Percentiles rank a stretch among this genome's conserved stretches.
These are phyloP conservation scores for Diplosoma virens DNA, from an alignment of 23 tunicate genomes.

Conservation along the genomic window DNA sequence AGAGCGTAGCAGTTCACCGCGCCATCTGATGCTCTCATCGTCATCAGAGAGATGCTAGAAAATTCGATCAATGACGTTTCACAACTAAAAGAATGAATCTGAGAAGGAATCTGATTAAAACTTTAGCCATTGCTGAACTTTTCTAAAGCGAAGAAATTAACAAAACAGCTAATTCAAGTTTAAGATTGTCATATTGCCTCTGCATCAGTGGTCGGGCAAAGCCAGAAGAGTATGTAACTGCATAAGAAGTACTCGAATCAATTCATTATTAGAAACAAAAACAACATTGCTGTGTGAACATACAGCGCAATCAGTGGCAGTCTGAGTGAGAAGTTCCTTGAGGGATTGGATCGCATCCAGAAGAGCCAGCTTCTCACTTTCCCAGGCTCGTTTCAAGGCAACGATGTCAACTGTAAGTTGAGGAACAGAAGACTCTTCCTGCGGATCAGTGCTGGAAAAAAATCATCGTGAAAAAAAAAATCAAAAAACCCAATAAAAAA, in stretches of 20 bases:
- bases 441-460: constrained; percentile 6
- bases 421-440: background rate
- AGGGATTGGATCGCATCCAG: constrained; percentile 80
- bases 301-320: constrained; percentile 71
- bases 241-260: no score
- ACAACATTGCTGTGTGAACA: no score
- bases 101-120: no score
- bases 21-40: constrained; percentile 36
- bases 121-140: no score
- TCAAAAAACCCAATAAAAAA: background rate
- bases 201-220: no score
- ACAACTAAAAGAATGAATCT: no score
- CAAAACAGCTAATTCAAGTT: no score
- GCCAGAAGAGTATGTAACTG: no score
- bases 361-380: constrained; percentile 80
- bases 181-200: no score
- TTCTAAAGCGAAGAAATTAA: no score
- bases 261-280: no score
- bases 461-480: background rate
- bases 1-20: constrained; percentile 63
- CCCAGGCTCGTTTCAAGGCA: constrained; percentile 58
- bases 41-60: constrained; percentile 40
- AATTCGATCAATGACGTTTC: no score
- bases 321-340: constrained; percentile 68
- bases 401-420: constrained; percentile 26